A percentile compares a stretch with the other conserved stretches of the same genome.
phyloP scores from a whole-genome alignment of 2,888 invertebrate genomes.

The Patella depressa region DNA sequence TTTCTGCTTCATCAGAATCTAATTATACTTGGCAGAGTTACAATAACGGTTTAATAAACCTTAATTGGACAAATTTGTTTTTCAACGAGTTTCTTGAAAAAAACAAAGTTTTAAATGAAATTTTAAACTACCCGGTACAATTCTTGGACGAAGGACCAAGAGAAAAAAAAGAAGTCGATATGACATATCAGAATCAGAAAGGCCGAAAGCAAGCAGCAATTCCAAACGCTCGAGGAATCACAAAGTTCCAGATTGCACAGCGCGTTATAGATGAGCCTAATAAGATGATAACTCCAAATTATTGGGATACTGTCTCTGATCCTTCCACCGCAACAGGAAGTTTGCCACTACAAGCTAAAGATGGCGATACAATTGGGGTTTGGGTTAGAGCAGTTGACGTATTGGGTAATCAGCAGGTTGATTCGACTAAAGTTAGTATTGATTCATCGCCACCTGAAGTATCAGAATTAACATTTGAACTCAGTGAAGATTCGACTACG shows the following conservation, averaged over 20 bases:
- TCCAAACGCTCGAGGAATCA: slow-evolving; percentile 42
- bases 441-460: slow-evolving; percentile 34
- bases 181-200: slow-evolving; percentile 17
- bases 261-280: too few relatives aligned
- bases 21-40: slow-evolving; percentile 43
- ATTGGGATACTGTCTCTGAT: slow-evolving; percentile 24
- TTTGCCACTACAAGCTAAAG: not conserved
- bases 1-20: slow-evolving; percentile 36
- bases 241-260: slow-evolving; percentile 35
- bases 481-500: too few relatives aligned
- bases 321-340: not conserved
- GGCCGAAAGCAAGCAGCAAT: slow-evolving; percentile 40
- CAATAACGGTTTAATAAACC: slow-evolving; percentile 21
- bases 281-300: not conserved
- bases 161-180: not conserved
- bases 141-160: slow-evolving; percentile 15
- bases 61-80: slow-evolving; percentile 42
- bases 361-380: slow-evolving; percentile 36
- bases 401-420: slow-evolving; percentile 30
- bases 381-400: slow-evolving; percentile 44
- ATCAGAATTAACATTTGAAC: too few relatives aligned
- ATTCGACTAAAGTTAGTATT: slow-evolving; percentile 34
- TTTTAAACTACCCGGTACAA: slow-evolving; percentile 37
- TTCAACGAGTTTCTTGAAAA: slow-evolving; percentile 38
- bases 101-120: slow-evolving; percentile 31